Conservation (phyloP, 2,113 vertebrate species). For the Dinomys branickii region DNA sequence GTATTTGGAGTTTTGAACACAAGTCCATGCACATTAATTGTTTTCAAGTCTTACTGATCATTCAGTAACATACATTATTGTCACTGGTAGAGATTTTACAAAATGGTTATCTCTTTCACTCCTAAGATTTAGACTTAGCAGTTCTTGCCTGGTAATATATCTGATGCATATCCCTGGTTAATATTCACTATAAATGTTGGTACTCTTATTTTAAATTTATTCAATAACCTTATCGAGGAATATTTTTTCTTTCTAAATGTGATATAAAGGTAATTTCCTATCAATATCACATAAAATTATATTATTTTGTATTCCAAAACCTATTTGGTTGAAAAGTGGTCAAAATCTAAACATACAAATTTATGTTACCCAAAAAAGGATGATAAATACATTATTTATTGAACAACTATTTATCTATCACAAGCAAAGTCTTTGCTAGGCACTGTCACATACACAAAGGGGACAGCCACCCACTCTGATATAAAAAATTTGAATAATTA, state of each 20-base stretch:
- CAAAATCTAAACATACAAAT: constrained; percentile 31
- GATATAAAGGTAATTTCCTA: background rate
- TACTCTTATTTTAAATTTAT: constrained; percentile 22
- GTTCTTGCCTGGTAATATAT: background rate
- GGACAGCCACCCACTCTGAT: background rate
- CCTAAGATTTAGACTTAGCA: background rate
- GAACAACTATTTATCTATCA: constrained; percentile 1
- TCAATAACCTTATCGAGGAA: background rate
- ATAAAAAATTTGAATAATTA: constrained; percentile 6
- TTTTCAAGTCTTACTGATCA: background rate
- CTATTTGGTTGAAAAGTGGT: constrained; percentile 29
- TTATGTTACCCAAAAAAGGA: background rate
- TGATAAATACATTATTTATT: background rate
- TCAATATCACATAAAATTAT: constrained; percentile 16
- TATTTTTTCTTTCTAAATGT: constrained; percentile 21
- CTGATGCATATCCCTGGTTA: background rate
- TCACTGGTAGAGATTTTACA: background rate
- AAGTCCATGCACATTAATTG: background rate
- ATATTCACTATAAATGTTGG: constrained; percentile 1
- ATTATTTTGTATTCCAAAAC: constrained; percentile 25
- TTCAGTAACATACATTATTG: background rate
- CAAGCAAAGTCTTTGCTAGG: background rate
- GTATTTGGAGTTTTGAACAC: background rate
- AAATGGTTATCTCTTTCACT: constrained; percentile 8
- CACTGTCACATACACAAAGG: constrained; percentile 4